These are phyloP conservation scores for Elysia crispata DNA, from an alignment of 2,888 invertebrate species.

Conservation along the genomic window DNA sequence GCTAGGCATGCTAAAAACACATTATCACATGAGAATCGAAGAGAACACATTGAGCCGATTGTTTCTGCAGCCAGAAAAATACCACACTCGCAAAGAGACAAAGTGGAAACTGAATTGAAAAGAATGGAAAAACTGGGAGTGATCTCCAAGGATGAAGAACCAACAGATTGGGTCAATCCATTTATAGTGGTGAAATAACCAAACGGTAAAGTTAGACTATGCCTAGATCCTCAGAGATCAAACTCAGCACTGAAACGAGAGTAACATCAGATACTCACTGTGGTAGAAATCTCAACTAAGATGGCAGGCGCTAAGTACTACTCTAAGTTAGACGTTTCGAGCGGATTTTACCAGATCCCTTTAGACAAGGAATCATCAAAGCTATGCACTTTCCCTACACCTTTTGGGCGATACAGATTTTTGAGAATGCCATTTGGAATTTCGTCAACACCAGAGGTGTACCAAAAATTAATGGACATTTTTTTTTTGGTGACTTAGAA, in stretches of 20 bases:
- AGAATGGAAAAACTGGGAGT: neutral
- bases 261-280: neutral
- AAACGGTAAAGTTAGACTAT: neutral
- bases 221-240: neutral
- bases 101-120: neutral
- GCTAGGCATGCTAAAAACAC: too few species aligned
- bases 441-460: neutral
- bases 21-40: too few species aligned
- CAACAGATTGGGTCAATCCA: neutral
- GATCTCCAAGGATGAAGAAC: neutral
- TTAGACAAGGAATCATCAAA: neutral
- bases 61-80: neutral
- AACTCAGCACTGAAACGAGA: neutral
- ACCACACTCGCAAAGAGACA: neutral
- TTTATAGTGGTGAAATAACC: neutral
- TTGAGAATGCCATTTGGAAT: too few species aligned
- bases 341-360: too few species aligned
- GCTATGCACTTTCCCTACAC: neutral
- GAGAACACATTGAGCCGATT: neutral
- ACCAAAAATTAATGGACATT: neutral
- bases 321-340: neutral
- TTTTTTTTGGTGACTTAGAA: neutral
- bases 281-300: neutral
- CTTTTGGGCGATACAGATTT: too few species aligned
- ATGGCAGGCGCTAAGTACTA: neutral